phyloP scores from a whole-genome alignment of 2,113 vertebrate genomes.

The Pterocles gutturalis region DNA sequence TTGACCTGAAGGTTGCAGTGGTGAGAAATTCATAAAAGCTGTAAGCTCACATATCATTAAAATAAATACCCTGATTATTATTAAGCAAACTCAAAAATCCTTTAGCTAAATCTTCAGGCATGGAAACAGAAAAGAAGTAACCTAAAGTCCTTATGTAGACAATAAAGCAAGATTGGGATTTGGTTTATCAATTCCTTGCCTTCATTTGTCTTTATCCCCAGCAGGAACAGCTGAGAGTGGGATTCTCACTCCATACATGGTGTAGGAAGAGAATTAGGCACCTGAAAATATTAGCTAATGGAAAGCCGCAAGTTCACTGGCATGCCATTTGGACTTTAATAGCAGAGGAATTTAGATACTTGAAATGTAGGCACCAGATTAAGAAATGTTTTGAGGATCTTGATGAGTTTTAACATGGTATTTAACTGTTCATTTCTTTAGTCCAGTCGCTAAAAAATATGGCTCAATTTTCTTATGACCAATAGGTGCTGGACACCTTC shows the following conservation, averaged over 20 bases:
- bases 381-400: neutral
- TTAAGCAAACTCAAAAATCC: neutral
- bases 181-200: neutral
- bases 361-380: neutral
- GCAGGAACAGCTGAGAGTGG: neutral
- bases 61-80: neutral
- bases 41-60: neutral
- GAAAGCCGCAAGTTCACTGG: neutral
- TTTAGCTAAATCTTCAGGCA: neutral
- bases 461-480: neutral
- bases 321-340: neutral
- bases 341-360: neutral
- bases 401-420: neutral
- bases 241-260: accelerated
- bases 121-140: neutral
- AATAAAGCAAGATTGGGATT: neutral
- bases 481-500: neutral
- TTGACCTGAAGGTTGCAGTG: neutral
- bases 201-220: neutral
- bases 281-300: neutral
- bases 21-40: neutral
- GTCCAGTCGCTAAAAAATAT: accelerated
- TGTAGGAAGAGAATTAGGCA: neutral
- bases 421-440: neutral
- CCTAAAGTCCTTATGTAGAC: neutral